Conservation (phyloP, 1,140 invertebrate genomes). For the Drosophila subobscura region DNA sequence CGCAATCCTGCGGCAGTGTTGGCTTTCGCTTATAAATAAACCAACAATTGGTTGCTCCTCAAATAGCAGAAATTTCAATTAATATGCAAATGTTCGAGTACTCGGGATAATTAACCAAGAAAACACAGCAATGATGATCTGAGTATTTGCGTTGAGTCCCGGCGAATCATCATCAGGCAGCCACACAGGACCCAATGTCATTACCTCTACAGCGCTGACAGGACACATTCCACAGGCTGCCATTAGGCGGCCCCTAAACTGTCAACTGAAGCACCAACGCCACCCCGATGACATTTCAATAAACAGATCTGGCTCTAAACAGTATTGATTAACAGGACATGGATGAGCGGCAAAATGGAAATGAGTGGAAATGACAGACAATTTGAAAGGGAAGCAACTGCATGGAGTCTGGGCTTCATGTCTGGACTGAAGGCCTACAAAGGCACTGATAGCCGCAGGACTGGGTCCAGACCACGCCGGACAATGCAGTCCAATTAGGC, state of each 20-base stretch:
- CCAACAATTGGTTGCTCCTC: slow-evolving; percentile 45
- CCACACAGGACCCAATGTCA: slow-evolving; percentile 25
- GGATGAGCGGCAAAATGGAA: not conserved
- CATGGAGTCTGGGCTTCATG: slow-evolving; percentile 10
- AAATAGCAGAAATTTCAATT: slow-evolving; percentile 60
- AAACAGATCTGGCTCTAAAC: slow-evolving; percentile 32
- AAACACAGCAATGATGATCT: not conserved
- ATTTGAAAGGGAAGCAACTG: slow-evolving; percentile 6
- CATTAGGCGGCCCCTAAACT: slow-evolving; percentile 22
- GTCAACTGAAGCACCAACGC: slow-evolving; percentile 10
- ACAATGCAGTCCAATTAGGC: slow-evolving; percentile 49
- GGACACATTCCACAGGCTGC: slow-evolving; percentile 16
- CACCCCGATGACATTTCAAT: slow-evolving; percentile 37
- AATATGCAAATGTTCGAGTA: slow-evolving; percentile 60
- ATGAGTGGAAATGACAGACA: slow-evolving; percentile 4
- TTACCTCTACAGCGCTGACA: slow-evolving; percentile 42
- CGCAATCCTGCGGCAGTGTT: not conserved
- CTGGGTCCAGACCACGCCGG: slow-evolving; percentile 13
- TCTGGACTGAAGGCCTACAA: slow-evolving; percentile 22
- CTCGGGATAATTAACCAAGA: slow-evolving; percentile 37
- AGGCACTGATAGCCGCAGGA: slow-evolving; percentile 12
- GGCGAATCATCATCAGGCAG: slow-evolving; percentile 4
- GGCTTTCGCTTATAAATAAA: slow-evolving; percentile 45
- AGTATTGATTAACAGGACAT: slow-evolving; percentile 43
- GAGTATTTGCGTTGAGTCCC: not conserved